Conservation (phyloP, 1,140 invertebrate species). For the Drosophila dunni region DNA sequence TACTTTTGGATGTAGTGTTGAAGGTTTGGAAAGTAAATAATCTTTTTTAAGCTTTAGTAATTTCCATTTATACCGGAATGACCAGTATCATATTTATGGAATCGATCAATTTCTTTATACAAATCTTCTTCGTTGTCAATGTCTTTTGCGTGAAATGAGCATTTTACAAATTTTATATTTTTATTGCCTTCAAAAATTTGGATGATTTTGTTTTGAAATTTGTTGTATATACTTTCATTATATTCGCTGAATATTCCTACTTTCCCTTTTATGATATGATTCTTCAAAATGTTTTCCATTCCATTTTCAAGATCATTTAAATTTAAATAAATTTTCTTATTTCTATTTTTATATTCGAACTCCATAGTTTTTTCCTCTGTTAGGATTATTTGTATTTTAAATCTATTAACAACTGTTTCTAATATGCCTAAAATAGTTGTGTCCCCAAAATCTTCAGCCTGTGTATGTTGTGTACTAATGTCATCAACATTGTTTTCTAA, state of each 20-base stretch:
- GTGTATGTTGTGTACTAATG: slow-evolving; percentile 20
- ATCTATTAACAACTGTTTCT: slow-evolving; percentile 37
- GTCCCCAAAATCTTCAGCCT: slow-evolving; percentile 27
- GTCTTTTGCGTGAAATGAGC: slow-evolving; percentile 21
- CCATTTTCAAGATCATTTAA: slow-evolving; percentile 17
- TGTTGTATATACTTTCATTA: slow-evolving; percentile 26
- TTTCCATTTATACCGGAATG: slow-evolving; percentile 38
- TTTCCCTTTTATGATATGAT: slow-evolving; percentile 24
- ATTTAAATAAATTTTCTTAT: slow-evolving; percentile 26
- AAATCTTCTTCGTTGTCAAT: slow-evolving; percentile 25
- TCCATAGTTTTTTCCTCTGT: slow-evolving; percentile 21
- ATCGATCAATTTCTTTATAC: slow-evolving; percentile 23
- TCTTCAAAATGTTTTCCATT: slow-evolving; percentile 29
- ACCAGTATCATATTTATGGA: slow-evolving; percentile 14
- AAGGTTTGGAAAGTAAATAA: slow-evolving; percentile 37
- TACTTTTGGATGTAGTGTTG: slow-evolving; percentile 40
- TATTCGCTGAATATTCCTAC: slow-evolving; percentile 26
- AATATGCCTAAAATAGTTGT: slow-evolving; percentile 21
- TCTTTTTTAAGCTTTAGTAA: slow-evolving; percentile 35
- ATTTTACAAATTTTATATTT: slow-evolving; percentile 41
- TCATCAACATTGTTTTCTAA: slow-evolving; percentile 28
- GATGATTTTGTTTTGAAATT: slow-evolving; percentile 28
- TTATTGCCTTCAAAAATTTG: slow-evolving; percentile 30
- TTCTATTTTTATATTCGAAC: slow-evolving; percentile 21
- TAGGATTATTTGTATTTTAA: slow-evolving; percentile 25